Conservation (phyloP, 2,888 invertebrate species). For the Cerastis leucographa region DNA sequence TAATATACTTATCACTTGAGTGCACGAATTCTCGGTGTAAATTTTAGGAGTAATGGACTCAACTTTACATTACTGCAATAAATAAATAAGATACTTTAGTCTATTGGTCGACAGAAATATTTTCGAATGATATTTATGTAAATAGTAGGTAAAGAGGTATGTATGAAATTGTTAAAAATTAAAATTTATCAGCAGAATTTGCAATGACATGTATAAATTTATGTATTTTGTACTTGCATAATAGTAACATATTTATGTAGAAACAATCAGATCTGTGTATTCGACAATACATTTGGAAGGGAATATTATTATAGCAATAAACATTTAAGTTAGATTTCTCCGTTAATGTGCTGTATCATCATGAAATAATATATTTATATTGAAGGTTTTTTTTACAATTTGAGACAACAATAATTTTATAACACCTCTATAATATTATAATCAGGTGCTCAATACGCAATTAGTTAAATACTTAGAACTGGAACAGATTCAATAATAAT, state of each 20-base stretch:
- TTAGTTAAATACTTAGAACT: conserved; percentile 56
- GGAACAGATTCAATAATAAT: conserved; percentile 49
- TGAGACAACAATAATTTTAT: conserved; percentile 49
- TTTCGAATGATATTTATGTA: conserved; percentile 87
- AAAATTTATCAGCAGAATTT: conserved; percentile 80
- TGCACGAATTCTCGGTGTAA: conserved; percentile 67
- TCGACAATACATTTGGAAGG: conserved; percentile 60
- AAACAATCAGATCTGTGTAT: conserved; percentile 59
- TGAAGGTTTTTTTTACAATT: conserved; percentile 44
- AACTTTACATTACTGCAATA: conserved; percentile 56
- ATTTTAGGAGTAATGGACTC: conserved; percentile 62
- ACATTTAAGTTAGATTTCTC: conserved; percentile 50
- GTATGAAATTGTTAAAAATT: conserved; percentile 85
- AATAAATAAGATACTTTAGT: conserved; percentile 69
- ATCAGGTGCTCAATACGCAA: conserved; percentile 67
- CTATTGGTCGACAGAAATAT: conserved; percentile 80
- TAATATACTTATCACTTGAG: conserved; percentile 57
- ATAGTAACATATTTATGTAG: conserved; percentile 60
- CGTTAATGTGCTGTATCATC: conserved; percentile 50
- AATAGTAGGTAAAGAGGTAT: conserved; percentile 80
- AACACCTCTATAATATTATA: conserved; percentile 48
- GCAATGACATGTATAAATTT: conserved; percentile 67
- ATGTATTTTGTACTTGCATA: conserved; percentile 68
- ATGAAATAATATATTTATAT: conserved; percentile 41
- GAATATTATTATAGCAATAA: conserved; percentile 60